phyloP scores from a whole-genome alignment of 2,113 vertebrate genomes.

The Dryoscopus gambensis region DNA sequence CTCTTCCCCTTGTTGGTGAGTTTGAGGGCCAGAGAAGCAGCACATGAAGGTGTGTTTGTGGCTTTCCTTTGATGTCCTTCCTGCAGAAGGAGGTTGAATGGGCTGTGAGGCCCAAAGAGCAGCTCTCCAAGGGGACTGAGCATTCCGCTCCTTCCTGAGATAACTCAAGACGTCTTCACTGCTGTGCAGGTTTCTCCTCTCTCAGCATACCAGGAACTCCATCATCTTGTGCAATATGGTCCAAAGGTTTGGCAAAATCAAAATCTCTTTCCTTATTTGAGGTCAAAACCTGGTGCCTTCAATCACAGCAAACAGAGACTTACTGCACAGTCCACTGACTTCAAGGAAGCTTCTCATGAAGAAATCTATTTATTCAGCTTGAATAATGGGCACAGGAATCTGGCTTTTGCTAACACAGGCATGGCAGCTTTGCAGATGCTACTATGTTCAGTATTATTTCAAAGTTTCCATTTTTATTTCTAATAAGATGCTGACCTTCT shows the following conservation, averaged over 20 bases:
- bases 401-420: not conserved
- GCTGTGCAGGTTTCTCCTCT: not conserved
- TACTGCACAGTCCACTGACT: conserved; percentile 37
- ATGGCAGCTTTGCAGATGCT: not conserved
- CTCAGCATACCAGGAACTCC: not conserved
- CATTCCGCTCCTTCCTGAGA: not conserved
- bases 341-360: conserved; percentile 58
- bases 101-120: not conserved
- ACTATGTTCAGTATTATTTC: not conserved
- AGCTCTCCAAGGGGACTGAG: not conserved
- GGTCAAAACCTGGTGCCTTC: conserved; percentile 9
- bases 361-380: conserved; percentile 55
- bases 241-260: conserved; percentile 25
- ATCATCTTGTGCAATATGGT: conserved; percentile 1
- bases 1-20: not conserved
- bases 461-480: conserved; percentile 75
- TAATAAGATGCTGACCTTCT: conserved; percentile 82
- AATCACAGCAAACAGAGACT: not conserved
- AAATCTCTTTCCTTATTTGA: conserved; percentile 47
- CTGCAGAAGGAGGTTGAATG: not conserved
- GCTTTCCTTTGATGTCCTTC: not conserved
- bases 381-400: not conserved
- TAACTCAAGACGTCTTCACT: not conserved
- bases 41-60: not conserved
- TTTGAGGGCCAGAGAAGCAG: not conserved